phyloP scores from a whole-genome alignment of 2,797 vertebrate species.

The Helarctos malayanus region DNA sequence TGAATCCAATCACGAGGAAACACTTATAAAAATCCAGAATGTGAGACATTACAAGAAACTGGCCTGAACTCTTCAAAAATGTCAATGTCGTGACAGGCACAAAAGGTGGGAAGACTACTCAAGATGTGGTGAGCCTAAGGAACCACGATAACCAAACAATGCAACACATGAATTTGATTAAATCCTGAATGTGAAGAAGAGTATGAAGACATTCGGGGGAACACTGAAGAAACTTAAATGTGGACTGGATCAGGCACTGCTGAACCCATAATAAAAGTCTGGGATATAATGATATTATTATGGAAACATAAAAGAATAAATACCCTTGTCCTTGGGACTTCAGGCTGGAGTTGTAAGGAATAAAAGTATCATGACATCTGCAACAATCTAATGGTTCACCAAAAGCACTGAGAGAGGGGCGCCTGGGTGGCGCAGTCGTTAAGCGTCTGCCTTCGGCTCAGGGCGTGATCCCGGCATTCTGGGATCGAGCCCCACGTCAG shows the following conservation, averaged over 20 bases:
- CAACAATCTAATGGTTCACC: not conserved
- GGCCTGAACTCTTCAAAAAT: not conserved
- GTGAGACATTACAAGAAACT: not conserved
- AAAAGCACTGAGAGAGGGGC: too few species aligned
- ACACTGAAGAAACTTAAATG: not conserved
- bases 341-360: not conserved
- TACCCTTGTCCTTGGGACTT: not conserved
- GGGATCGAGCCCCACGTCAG: too few species aligned
- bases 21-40: not conserved
- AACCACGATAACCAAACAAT: not conserved
- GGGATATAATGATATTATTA: rapidly evolving
- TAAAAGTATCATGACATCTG: not conserved
- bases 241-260: not conserved
- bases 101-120: not conserved
- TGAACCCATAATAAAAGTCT: not conserved
- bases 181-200: not conserved
- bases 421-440: too few species aligned
- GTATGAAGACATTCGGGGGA: not conserved
- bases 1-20: not conserved
- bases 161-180: not conserved
- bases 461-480: too few species aligned
- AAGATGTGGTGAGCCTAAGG: not conserved
- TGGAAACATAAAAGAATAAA: not conserved
- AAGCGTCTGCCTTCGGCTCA: too few species aligned
- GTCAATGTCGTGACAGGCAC: not conserved